These are phyloP conservation scores for Cerastoderma edule DNA, from an alignment of 2,888 invertebrate genomes.

Conservation along the genomic window DNA sequence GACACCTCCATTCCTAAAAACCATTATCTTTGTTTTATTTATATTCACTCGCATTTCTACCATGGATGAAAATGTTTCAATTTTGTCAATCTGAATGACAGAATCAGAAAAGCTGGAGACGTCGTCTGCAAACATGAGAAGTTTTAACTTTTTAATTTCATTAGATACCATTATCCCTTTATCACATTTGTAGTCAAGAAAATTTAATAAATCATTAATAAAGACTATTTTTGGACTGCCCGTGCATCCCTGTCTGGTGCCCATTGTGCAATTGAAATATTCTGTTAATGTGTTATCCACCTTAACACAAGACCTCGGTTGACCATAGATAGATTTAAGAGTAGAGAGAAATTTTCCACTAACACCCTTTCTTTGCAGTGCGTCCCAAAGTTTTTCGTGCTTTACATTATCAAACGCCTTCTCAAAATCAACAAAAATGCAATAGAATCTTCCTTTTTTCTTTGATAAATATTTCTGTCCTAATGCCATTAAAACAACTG, in stretches of 20 bases:
- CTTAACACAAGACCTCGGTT: not conserved
- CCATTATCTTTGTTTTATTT: conserved; percentile 17
- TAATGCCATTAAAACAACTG: conserved; percentile 31
- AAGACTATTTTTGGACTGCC: not conserved
- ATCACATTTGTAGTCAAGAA: not conserved
- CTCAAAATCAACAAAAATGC: conserved; percentile 29
- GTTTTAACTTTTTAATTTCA: not conserved
- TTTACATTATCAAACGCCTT: conserved; percentile 38
- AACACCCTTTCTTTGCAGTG: conserved; percentile 5
- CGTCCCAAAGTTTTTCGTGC: conserved; percentile 24
- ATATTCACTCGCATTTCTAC: not conserved
- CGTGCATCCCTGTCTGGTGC: not conserved
- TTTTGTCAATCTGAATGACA: not conserved
- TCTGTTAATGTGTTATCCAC: not conserved
- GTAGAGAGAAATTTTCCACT: conserved; percentile 18
- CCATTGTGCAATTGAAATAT: not conserved
- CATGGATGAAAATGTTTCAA: not conserved
- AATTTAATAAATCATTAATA: conserved; percentile 4
- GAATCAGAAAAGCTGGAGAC: not conserved
- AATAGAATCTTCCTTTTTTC: conserved; percentile 34
- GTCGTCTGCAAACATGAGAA: conserved; percentile 7
- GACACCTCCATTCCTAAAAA: conserved; percentile 31
- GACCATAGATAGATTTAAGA: conserved; percentile 12
- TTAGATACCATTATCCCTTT: not conserved
- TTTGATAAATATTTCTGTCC: conserved; percentile 36